These are phyloP conservation scores for Nematostella vectensis DNA, from an alignment of 92 coral and sea anemone genomes.

Conservation along the genomic window DNA sequence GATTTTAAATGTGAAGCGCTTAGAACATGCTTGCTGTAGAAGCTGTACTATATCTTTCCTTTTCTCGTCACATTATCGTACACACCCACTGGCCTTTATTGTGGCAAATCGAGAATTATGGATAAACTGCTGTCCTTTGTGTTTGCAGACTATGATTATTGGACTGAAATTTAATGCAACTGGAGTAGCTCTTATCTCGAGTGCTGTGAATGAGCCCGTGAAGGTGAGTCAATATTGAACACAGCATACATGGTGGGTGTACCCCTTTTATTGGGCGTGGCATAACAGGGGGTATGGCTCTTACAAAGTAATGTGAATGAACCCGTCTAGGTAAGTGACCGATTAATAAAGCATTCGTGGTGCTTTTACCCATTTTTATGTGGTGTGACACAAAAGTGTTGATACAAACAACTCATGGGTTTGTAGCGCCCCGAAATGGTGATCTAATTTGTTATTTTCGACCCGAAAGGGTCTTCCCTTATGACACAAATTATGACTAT, in stretches of 20 bases:
- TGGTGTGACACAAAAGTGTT: no score
- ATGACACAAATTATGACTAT: no score
- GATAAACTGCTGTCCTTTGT: background rate
- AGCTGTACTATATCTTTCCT: no score
- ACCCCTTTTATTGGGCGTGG: background rate
- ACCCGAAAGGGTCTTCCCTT: no score
- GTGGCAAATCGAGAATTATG: background rate
- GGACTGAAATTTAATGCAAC: slow-evolving; percentile 65
- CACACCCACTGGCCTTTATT: no score
- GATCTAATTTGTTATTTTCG: no score
- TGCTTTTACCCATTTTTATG: background rate
- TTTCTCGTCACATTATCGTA: no score
- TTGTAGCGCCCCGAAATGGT: no score
- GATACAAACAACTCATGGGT: no score
- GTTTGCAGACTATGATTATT: slow-evolving; percentile 55
- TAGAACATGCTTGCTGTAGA: no score
- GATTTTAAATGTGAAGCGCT: no score
- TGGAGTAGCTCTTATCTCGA: slow-evolving; percentile 57
- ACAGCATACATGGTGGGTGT: background rate
- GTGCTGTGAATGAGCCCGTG: slow-evolving; percentile 73
- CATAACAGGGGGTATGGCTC: background rate
- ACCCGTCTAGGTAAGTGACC: background rate
- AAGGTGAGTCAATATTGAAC: slow-evolving; percentile 35
- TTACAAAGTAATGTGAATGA: background rate
- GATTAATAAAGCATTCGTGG: background rate